These are phyloP conservation scores for Eubasilissa regina DNA, from an alignment of 1,140 invertebrate species.

Conservation along the genomic window DNA sequence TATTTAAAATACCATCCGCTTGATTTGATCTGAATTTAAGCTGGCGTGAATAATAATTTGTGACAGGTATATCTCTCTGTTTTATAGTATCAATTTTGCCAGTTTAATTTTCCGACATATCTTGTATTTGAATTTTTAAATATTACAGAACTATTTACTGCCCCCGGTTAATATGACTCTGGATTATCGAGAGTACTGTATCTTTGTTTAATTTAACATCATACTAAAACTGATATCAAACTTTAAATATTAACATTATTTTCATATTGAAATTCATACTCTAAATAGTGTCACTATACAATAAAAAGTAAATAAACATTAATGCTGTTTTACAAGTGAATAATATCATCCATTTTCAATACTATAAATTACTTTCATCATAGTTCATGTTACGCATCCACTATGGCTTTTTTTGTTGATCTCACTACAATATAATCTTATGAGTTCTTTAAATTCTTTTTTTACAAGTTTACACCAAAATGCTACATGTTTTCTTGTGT, in stretches of 20 bases:
- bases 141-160: too few species aligned
- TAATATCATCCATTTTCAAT: too few species aligned
- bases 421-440: conserved; percentile 1
- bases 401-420: conserved; percentile 6
- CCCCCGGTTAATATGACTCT: too few species aligned
- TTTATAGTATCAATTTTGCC: too few species aligned
- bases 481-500: not conserved
- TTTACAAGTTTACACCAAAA: not conserved
- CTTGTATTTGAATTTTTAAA: too few species aligned
- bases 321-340: not conserved
- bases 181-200: too few species aligned
- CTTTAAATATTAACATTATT: not conserved
- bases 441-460: not conserved
- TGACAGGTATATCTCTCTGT: too few species aligned
- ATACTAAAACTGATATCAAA: not conserved
- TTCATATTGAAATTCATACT: not conserved
- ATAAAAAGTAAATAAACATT: not conserved
- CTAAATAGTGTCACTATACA: not conserved
- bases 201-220: not conserved
- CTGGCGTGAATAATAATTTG: too few species aligned
- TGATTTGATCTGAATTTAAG: too few species aligned
- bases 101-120: too few species aligned
- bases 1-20: too few species aligned
- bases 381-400: not conserved
- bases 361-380: not conserved